phyloP scores from a whole-genome alignment of 2,113 vertebrate species.

The Corythornis madagascariensis region DNA sequence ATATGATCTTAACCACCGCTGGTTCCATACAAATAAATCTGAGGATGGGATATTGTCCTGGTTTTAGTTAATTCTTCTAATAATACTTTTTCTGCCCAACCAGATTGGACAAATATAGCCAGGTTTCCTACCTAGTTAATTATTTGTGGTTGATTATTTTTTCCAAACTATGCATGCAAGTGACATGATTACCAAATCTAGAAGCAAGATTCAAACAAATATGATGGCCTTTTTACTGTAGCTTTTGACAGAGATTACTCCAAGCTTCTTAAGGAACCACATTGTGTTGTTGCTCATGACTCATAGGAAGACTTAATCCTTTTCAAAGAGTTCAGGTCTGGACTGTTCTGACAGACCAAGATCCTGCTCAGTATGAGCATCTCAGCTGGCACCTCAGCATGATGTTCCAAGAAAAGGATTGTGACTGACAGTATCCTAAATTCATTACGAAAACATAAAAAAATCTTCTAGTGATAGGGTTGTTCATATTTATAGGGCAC shows the following conservation, averaged over 20 bases:
- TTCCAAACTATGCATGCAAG: neutral
- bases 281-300: neutral
- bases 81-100: conserved; percentile 32
- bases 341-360: neutral
- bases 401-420: neutral
- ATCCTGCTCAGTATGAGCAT: neutral
- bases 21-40: conserved; percentile 43
- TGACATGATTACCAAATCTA: neutral
- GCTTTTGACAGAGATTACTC: neutral
- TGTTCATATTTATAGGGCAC: neutral
- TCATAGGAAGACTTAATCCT: neutral
- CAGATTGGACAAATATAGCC: conserved; percentile 15
- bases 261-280: neutral
- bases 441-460: neutral
- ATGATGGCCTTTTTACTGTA: neutral
- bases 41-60: neutral
- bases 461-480: neutral
- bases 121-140: neutral
- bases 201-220: too few species aligned
- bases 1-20: conserved; percentile 9
- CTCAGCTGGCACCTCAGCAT: neutral
- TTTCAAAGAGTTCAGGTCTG: neutral
- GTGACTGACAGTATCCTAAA: conserved; percentile 31
- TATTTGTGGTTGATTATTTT: neutral
- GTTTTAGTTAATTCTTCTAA: conserved; percentile 37